A percentile compares a stretch with the other conserved stretches of the same genome.
phyloP scores from a whole-genome alignment of 2,888 invertebrate genomes.

The Torymus aiolomorphi region DNA sequence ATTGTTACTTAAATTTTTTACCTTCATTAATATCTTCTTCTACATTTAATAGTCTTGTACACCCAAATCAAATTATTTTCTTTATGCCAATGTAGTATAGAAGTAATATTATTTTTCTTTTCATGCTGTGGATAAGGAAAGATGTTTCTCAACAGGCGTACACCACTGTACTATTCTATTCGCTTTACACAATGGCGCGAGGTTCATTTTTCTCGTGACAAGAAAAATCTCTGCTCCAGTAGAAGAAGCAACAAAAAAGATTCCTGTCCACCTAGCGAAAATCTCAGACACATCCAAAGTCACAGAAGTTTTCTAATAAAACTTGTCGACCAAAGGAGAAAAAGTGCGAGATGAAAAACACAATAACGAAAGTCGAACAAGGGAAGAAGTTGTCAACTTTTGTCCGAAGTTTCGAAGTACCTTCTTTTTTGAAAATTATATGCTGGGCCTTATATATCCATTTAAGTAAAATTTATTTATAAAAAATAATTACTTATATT shows the following conservation, averaged over 20 bases:
- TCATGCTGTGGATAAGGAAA: too few species aligned
- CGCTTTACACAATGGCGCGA: too few species aligned
- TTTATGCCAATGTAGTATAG: too few species aligned
- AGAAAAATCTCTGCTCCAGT: slow-evolving; percentile 18
- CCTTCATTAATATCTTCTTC: too few species aligned
- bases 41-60: too few species aligned
- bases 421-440: slow-evolving; percentile 5
- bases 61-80: too few species aligned
- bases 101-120: too few species aligned
- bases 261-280: slow-evolving; percentile 2
- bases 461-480: too few species aligned
- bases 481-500: too few species aligned
- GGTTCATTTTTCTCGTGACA: not conserved
- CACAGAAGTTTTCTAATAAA: slow-evolving; percentile 44
- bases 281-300: slow-evolving; percentile 26
- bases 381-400: not conserved
- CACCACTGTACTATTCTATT: not conserved
- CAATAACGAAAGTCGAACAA: slow-evolving; percentile 14
- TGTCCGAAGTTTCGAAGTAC: not conserved
- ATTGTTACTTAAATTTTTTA: too few species aligned
- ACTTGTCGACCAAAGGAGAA: slow-evolving; percentile 20
- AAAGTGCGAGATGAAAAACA: slow-evolving; percentile 18
- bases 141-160: not conserved
- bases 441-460: not conserved
- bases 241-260: slow-evolving; percentile 6